Evolutionary conservation across 2,888 invertebrate genomes (phyloP).

Genomic region (Meiosimyza decipiens): DNA sequence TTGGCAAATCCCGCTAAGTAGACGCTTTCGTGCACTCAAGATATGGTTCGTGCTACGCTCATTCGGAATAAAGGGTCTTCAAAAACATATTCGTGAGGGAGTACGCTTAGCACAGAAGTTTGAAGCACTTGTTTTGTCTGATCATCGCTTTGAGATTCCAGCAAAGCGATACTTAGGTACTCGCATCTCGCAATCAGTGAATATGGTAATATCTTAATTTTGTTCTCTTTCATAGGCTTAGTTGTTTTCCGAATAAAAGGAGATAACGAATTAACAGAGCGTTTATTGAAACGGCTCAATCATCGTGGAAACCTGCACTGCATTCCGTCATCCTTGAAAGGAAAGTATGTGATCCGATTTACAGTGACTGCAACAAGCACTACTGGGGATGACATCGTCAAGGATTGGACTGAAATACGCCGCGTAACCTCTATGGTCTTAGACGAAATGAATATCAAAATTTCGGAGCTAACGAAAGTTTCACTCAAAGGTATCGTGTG

Average conservation of each 20-base stretch:
- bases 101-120: conserved; percentile 91
- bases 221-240: conserved; percentile 71
- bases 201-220: not conserved
- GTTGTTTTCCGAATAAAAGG: conserved; percentile 91
- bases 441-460: conserved; percentile 72
- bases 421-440: conserved; percentile 78
- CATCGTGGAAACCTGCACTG: conserved; percentile 90
- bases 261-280: conserved; percentile 88
- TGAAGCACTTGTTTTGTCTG: conserved; percentile 84
- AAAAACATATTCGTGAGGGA: conserved; percentile 92
- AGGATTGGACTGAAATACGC: conserved; percentile 90
- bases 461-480: conserved; percentile 72
- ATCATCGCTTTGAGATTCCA: conserved; percentile 90
- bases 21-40: conserved; percentile 91
- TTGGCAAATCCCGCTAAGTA: conserved; percentile 97
- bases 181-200: not conserved
- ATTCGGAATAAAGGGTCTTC: conserved; percentile 90
- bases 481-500: conserved; percentile 76
- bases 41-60: conserved; percentile 97
- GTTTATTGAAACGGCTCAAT: conserved; percentile 87
- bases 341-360: conserved; percentile 87
- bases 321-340: conserved; percentile 93
- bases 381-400: conserved; percentile 78
- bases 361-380: conserved; percentile 92
- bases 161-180: conserved; percentile 79